Evolutionary conservation across 2,797 vertebrate species (phyloP).

Genomic region (Erethizon dorsatum): DNA sequence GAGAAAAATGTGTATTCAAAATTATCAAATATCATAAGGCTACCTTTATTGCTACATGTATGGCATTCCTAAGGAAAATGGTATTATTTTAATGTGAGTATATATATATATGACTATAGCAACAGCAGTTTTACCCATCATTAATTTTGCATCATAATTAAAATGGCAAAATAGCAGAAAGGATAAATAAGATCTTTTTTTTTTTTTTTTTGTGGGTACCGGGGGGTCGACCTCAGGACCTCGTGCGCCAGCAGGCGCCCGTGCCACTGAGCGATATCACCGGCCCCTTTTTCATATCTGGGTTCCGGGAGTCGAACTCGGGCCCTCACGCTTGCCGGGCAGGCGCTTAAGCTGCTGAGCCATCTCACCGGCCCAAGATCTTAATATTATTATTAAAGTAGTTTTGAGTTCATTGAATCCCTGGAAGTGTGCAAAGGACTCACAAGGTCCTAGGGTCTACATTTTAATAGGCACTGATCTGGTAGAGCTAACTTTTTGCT

Average conservation of each 20-base stretch:
- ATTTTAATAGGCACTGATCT: not conserved
- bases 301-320: no score
- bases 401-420: not conserved
- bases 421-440: not conserved
- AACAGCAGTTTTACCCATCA: not conserved
- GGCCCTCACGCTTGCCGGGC: no score
- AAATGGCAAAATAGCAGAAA: not conserved
- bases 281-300: no score
- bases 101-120: not conserved
- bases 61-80: not conserved
- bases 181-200: not conserved
- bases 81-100: not conserved
- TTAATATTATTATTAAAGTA: not conserved
- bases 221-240: no score
- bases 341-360: no score
- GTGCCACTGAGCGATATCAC: no score
- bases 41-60: not conserved
- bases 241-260: no score
- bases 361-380: no score
- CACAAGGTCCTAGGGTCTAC: not conserved
- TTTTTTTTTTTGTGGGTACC: no score
- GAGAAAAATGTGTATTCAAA: not conserved
- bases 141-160: conserved; percentile 6
- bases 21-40: not conserved
- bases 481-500: conserved; percentile 3